Percentiles rank a stretch among this genome's conserved stretches.
Evolutionary conservation across 2,797 vertebrate genomes (phyloP).

Genomic region (Brotula barbata): DNA sequence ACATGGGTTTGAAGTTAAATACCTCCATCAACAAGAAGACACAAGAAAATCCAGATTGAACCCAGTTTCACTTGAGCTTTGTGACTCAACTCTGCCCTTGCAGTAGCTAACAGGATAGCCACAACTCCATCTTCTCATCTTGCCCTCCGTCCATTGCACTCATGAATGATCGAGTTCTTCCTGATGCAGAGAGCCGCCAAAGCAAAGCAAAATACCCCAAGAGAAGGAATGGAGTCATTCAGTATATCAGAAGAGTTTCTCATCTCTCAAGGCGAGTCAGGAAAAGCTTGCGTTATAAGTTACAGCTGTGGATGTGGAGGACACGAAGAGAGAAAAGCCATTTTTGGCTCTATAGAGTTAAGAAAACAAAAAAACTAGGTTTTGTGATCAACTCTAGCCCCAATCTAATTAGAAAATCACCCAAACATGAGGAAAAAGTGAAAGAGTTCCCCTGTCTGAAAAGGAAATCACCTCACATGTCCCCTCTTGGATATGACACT

Average conservation of each 20-base stretch:
- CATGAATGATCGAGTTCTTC: not conserved
- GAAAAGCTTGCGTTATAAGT: slow-evolving; percentile 56
- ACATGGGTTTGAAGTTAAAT: not conserved
- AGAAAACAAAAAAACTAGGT: not conserved
- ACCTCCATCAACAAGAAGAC: not conserved
- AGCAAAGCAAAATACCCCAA: slow-evolving; percentile 30
- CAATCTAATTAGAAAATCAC: slow-evolving; percentile 12
- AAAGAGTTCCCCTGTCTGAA: not conserved
- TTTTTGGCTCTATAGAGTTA: slow-evolving; percentile 34
- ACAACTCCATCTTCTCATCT: slow-evolving; percentile 12
- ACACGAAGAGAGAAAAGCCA: slow-evolving; percentile 42
- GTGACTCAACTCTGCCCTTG: not conserved
- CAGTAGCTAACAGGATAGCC: slow-evolving; percentile 4
- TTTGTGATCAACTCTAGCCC: not conserved
- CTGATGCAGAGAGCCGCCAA: slow-evolving; percentile 41
- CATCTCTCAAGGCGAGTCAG: slow-evolving; percentile 47
- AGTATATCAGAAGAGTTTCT: slow-evolving; percentile 49
- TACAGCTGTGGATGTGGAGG: slow-evolving; percentile 71
- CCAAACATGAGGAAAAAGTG: slow-evolving; percentile 8
- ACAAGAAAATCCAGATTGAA: slow-evolving; percentile 5
- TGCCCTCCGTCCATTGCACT: not conserved
- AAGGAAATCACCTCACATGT: not conserved
- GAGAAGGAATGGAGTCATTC: slow-evolving; percentile 30
- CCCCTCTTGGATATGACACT: slow-evolving; percentile 11
- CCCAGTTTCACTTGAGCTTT: not conserved